Percentiles rank a stretch among this genome's conserved stretches.
These are phyloP conservation scores for Geotria australis DNA, from an alignment of 2,797 vertebrate genomes.

Conservation along the genomic window DNA sequence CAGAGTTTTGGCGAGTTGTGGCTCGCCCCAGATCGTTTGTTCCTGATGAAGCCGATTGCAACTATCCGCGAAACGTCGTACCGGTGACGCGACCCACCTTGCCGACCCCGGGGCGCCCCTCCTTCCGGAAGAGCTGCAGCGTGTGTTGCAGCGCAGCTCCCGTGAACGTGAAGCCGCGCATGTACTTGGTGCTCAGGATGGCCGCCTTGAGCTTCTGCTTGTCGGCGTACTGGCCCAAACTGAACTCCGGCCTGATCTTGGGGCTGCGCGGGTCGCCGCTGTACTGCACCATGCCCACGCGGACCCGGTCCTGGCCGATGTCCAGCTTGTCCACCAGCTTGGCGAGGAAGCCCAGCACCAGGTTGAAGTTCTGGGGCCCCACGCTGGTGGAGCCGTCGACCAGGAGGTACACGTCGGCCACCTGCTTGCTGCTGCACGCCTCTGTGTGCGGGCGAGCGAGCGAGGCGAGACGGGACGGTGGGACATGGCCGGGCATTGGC, in stretches of 20 bases:
- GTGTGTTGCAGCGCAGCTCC: background rate
- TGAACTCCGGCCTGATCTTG: background rate
- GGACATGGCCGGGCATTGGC: too few relatives aligned
- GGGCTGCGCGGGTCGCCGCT: slow-evolving; percentile 9
- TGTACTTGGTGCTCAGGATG: background rate
- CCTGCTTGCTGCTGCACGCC: background rate
- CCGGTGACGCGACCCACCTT: too few relatives aligned
- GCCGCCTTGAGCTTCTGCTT: background rate
- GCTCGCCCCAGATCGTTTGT: too few relatives aligned
- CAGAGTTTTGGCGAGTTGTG: too few relatives aligned
- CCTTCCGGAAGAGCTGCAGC: background rate
- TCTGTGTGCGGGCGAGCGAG: too few relatives aligned
- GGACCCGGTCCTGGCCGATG: slow-evolving; percentile 34
- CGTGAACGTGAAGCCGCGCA: background rate
- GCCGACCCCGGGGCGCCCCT: background rate
- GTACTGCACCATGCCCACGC: slow-evolving; percentile 49
- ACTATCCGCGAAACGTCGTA: too few relatives aligned
- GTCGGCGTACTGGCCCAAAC: background rate
- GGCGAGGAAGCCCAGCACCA: slow-evolving; percentile 53
- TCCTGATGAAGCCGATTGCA: too few relatives aligned
- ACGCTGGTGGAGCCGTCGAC: slow-evolving; percentile 48
- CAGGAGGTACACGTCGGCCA: slow-evolving; percentile 47
- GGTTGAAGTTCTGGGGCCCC: slow-evolving; percentile 16
- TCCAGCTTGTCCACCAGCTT: slow-evolving; percentile 36
- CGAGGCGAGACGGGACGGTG: too few relatives aligned